Base-by-base conservation (phyloP, 2,113 vertebrate genomes). In the Clarias gariepinus region DNA sequence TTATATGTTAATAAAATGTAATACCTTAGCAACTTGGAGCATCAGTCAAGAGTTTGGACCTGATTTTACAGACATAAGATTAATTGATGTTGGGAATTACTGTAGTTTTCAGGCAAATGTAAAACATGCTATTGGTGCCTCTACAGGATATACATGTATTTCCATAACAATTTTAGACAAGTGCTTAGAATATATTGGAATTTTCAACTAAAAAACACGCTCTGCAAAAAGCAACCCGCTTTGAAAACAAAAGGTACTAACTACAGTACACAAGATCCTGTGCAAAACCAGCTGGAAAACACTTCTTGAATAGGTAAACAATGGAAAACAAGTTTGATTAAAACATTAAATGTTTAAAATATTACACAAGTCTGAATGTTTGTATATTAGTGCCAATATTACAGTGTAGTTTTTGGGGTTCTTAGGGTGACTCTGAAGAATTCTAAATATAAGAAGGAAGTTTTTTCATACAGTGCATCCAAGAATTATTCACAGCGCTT, bases 11-110 rank as follows among this genome's bases (percentile, higher is more conserved):
- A 74, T 30, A 71, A 71, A 36, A 36, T 47, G 3, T 47, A 71
- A 71, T 36, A 36, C 19, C 68, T 18, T 69, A 8, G 66, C 30
- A 71, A 36, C 28, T 33, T 69, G 30, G 2, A 41, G 68, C 25
- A 74, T 74, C 71, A 74, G 36, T 74, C 71, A 74, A 47, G 21
- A 74, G 71, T 74, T 71, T 36, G 68, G 18, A 71, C 18, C 12
- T 68, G 66, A 71, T 21, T 71, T 36, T 16, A 36, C 36, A 71
- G 16, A 30, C 28, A 68, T 68, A 6, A 30, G 13, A 30, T 68
- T 68, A 28, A 68, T 19, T 69, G n/a, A 16, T 68, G 28, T 69
- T 69, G 6, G 28, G 15, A 19, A 33, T 7, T 15, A n/a, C n/a
- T n/a, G n/a, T n/a, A 7, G 28, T 3, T 33, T 30, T 33, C 16